Evolutionary conservation across 2,113 vertebrate genomes (phyloP), one percentile per base, ranked within the genome.

Genomic region (Brienomyrus brachyistius): DNA sequence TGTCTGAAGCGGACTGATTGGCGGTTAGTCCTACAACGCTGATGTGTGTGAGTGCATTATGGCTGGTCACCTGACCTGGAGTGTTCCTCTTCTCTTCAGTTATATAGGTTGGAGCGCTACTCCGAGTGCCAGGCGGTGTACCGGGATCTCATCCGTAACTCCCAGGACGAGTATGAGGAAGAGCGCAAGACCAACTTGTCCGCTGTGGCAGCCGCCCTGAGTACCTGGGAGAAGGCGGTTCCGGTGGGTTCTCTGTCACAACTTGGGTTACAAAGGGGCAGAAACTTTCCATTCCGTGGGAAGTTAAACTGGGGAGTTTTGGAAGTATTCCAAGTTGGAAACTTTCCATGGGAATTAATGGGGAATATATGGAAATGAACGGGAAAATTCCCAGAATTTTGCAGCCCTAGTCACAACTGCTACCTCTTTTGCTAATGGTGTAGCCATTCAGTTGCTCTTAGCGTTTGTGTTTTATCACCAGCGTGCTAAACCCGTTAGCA

Each of bases 151-250:
- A 99, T 99, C 94, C 96, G 98, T 88, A 99, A 99, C 93, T 99
- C 98, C 35, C 98, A 99, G 95, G 98, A 99, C 90, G 98, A 99
- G 89, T 99, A 99, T 40, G 98, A 99, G 90, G 98, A 99, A 90
- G 98, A 99, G 93, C 96, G 98, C 86, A 99, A 98, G 94, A 99
- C 98, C 84, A 99, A 99, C 93, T 96, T 99, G 50, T 97, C 98
- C 45, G 98, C 98, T 31, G 98, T 99, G 88, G 93, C 98, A 90
- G 98, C 98, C 19, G 98, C 98, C 5, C 95, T 98, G 91, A 98
- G 97, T 95, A 97, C 97, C 0, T 99, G 98, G 98, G 97, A 98
- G 92, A 96, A 97, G 89, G 93, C 96, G 17, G 93, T 94, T 31
- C 93, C 96, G 88, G 98, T 99, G 95, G 97, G 96, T 93, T 5